phyloP scores from a whole-genome alignment of 2,888 invertebrate genomes.

The Lasioglossum oenotherae region DNA sequence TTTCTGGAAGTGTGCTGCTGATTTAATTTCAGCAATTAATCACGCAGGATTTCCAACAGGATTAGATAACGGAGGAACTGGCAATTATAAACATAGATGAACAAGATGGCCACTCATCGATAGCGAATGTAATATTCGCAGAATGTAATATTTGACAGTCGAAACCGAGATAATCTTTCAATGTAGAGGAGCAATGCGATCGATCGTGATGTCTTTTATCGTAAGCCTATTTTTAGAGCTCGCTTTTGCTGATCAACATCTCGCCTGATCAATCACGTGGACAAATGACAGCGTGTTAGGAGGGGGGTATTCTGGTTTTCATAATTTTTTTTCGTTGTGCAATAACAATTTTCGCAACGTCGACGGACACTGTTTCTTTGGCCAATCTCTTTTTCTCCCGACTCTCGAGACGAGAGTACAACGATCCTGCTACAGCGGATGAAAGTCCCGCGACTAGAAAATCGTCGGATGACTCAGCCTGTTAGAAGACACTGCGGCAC shows the following conservation, averaged over 20 bases:
- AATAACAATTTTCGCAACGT: neutral
- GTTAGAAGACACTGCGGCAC: neutral
- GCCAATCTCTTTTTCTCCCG: neutral
- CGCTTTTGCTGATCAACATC: neutral
- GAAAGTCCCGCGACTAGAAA: constrained; percentile 26
- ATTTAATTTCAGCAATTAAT: too few relatives aligned
- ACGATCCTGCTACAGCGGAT: neutral
- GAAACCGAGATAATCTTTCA: neutral
- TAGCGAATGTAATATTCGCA: neutral
- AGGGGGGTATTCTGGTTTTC: too few relatives aligned
- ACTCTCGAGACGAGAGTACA: neutral
- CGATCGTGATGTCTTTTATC: neutral
- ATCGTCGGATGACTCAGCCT: constrained; percentile 8
- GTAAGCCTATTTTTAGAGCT: neutral
- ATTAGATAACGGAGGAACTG: too few relatives aligned
- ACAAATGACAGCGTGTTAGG: too few relatives aligned
- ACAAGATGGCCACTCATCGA: neutral
- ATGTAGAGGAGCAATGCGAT: neutral
- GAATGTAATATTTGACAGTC: neutral
- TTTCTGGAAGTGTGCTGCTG: too few relatives aligned
- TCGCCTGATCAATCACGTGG: neutral
- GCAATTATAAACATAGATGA: too few relatives aligned
- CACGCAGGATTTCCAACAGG: too few relatives aligned
- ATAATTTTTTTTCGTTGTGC: too few relatives aligned
- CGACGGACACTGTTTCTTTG: neutral